Evolutionary conservation across 2,888 invertebrate genomes (phyloP).

Genomic region (Drosophila anceps): DNA sequence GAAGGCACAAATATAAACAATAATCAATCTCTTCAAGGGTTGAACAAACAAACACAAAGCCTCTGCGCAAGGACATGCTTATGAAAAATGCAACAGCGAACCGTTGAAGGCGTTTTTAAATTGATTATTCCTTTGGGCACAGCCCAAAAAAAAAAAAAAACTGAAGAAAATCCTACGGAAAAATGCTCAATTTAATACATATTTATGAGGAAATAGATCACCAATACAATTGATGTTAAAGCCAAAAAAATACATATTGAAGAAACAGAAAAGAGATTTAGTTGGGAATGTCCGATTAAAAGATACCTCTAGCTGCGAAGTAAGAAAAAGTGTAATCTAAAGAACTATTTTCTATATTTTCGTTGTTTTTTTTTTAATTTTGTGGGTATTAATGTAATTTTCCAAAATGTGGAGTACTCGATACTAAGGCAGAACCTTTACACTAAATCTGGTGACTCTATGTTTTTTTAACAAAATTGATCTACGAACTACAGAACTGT

Average conservation of each 20-base stretch:
- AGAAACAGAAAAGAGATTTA: too few species aligned
- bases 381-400: too few species aligned
- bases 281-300: background rate
- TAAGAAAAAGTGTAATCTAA: too few species aligned
- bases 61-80: constrained; percentile 71
- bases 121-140: constrained; percentile 73
- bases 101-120: constrained; percentile 75
- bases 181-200: constrained; percentile 68
- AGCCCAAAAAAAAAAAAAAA: constrained; percentile 38
- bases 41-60: constrained; percentile 76
- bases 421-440: too few species aligned
- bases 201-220: constrained; percentile 78
- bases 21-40: constrained; percentile 84
- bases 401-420: too few species aligned
- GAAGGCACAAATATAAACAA: constrained; percentile 75
- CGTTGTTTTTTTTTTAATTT: too few species aligned
- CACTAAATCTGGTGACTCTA: too few species aligned
- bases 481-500: too few species aligned
- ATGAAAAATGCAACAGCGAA: constrained; percentile 62
- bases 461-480: too few species aligned
- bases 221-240: constrained; percentile 26
- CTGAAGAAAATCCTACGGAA: constrained; percentile 7
- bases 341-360: too few species aligned
- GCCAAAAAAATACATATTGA: background rate
- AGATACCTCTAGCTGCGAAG: background rate